These are phyloP conservation scores for Numida meleagris DNA, from an alignment of 2,113 vertebrate genomes.

Conservation along the genomic window DNA sequence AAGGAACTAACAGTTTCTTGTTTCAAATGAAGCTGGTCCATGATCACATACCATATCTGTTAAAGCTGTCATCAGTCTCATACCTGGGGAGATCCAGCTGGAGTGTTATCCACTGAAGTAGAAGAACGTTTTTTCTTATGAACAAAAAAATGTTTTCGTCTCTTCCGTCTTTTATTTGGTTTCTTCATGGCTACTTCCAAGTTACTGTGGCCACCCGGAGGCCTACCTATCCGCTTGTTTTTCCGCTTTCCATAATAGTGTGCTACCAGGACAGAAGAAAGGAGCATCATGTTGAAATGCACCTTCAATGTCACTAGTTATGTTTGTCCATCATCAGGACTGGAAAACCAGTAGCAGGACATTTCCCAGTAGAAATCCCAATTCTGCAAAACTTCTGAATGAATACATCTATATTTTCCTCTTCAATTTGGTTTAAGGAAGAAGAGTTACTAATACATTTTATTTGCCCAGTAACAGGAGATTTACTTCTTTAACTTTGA, in stretches of 20 bases:
- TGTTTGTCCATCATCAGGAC: not conserved
- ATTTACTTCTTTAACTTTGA: not conserved
- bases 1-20: not conserved
- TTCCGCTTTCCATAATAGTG: slow-evolving; percentile 97
- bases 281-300: not conserved
- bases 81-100: slow-evolving; percentile 95
- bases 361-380: not conserved
- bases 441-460: not conserved
- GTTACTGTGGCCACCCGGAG: slow-evolving; percentile 91
- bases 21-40: not conserved
- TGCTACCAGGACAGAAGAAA: slow-evolving; percentile 77
- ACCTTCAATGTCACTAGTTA: not conserved
- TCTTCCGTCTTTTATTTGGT: slow-evolving; percentile 91
- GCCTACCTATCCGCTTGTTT: slow-evolving; percentile 91
- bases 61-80: not conserved
- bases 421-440: not conserved
- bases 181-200: slow-evolving; percentile 92
- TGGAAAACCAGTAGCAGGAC: not conserved
- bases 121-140: slow-evolving; percentile 96
- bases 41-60: fast-evolving
- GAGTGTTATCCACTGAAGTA: slow-evolving; percentile 92
- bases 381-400: not conserved
- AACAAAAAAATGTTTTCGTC: slow-evolving; percentile 94
- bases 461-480: not conserved
- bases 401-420: not conserved